A percentile compares a stretch with the other conserved stretches of the same genome.
phyloP scores from a whole-genome alignment of 1,140 invertebrate species.

The Drosophila mayri region DNA sequence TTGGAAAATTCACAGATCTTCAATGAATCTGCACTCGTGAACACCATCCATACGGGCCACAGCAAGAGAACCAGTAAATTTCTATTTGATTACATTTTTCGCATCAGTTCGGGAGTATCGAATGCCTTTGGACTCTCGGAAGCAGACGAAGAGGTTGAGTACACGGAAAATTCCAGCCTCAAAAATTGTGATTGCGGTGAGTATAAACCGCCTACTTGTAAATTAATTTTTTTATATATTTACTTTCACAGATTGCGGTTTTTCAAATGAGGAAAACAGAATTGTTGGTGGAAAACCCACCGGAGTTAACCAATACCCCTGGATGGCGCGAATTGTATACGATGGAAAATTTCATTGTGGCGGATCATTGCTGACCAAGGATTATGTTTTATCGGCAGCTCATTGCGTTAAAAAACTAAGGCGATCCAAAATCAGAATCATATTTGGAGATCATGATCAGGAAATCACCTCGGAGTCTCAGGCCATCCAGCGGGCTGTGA shows the following conservation, averaged over 20 bases:
- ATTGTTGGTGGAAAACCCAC: constrained; percentile 90
- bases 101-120: constrained; percentile 85
- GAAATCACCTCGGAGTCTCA: constrained; percentile 90
- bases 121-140: constrained; percentile 85
- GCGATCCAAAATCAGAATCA: constrained; percentile 91
- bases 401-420: constrained; percentile 90
- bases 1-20: constrained; percentile 43
- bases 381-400: constrained; percentile 89
- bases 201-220: constrained; percentile 18
- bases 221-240: neutral
- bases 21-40: constrained; percentile 46
- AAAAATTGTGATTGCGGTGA: constrained; percentile 89
- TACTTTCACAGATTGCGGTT: constrained; percentile 88
- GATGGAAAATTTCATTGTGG: constrained; percentile 95
- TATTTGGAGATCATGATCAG: constrained; percentile 93
- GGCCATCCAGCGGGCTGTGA: constrained; percentile 91
- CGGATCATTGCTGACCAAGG: constrained; percentile 92
- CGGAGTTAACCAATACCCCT: constrained; percentile 93
- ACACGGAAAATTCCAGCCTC: constrained; percentile 80
- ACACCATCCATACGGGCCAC: constrained; percentile 33
- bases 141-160: constrained; percentile 85
- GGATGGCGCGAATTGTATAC: constrained; percentile 92
- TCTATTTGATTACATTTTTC: constrained; percentile 88
- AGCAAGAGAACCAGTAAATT: constrained; percentile 86
- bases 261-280: constrained; percentile 89